Percentiles rank a stretch among this genome's conserved stretches.
These are phyloP conservation scores for Chrysomallon squamiferum DNA, from an alignment of 1,140 invertebrate species.

Conservation along the genomic window DNA sequence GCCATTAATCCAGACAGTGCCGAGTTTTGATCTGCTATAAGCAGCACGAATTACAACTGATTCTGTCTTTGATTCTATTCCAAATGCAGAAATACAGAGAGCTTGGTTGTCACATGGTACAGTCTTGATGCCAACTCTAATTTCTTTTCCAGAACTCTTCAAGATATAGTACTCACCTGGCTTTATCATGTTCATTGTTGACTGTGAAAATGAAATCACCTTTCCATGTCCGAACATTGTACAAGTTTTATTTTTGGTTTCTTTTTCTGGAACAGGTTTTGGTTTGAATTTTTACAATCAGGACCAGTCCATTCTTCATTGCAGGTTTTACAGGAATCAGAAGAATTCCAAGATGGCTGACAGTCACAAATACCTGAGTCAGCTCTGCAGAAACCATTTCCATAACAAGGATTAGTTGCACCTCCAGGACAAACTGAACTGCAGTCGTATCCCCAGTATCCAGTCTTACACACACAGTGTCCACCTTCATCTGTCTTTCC, in stretches of 20 bases:
- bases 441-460: conserved; percentile 37
- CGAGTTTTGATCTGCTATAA: too few relatives aligned
- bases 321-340: conserved; percentile 27
- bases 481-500: conserved; percentile 15
- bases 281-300: conserved; percentile 17
- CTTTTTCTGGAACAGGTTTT: not conserved
- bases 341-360: conserved; percentile 16
- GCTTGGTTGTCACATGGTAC: too few relatives aligned
- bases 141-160: too few relatives aligned
- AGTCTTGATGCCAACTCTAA: too few relatives aligned
- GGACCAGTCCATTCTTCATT: conserved; percentile 29
- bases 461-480: conserved; percentile 28
- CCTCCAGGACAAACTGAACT: conserved; percentile 34
- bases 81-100: too few relatives aligned
- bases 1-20: too few relatives aligned
- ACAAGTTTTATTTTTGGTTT: not conserved
- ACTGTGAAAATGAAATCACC: too few relatives aligned
- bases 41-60: too few relatives aligned
- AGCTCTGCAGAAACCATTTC: conserved; percentile 31
- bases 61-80: too few relatives aligned
- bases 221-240: conserved; percentile 9
- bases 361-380: conserved; percentile 27
- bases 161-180: too few relatives aligned
- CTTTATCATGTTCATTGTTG: too few relatives aligned
- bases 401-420: conserved; percentile 18